phyloP scores from a whole-genome alignment of 2,113 vertebrate species.

The Perccottus glenii region DNA sequence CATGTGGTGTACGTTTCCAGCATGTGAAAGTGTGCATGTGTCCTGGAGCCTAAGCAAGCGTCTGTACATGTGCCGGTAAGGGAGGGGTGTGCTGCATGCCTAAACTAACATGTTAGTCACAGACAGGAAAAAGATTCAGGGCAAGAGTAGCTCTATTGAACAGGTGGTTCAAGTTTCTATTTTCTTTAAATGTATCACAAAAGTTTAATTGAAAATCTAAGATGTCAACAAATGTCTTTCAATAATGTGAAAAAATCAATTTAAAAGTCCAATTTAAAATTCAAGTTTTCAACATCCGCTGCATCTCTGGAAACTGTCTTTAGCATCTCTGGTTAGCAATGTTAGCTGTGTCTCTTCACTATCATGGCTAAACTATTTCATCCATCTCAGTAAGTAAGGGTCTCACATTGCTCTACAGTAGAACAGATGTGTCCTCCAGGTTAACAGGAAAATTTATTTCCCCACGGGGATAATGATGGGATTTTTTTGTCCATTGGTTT shows the following conservation, averaged over 20 bases:
- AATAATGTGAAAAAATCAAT: too few species aligned
- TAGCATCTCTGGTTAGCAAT: neutral
- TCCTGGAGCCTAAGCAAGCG: slow-evolving; percentile 2
- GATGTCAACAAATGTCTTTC: too few species aligned
- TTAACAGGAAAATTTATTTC: too few species aligned
- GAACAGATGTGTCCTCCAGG: too few species aligned
- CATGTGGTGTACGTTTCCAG: slow-evolving; percentile 20
- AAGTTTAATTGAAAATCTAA: too few species aligned
- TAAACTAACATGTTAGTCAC: slow-evolving; percentile 6
- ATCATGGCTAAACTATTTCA: neutral
- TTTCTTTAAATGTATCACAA: too few species aligned
- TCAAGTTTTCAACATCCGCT: neutral
- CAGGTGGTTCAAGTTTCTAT: neutral
- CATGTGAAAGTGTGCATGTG: slow-evolving; percentile 50
- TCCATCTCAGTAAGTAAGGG: neutral
- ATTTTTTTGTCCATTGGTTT: too few species aligned
- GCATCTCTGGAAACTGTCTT: too few species aligned
- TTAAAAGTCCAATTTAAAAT: too few species aligned
- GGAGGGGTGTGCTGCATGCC: slow-evolving; percentile 6
- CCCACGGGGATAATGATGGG: too few species aligned
- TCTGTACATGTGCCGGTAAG: neutral
- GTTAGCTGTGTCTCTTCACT: neutral
- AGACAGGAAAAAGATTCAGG: neutral
- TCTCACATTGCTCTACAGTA: too few species aligned
- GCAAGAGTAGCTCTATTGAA: neutral